A percentile compares a stretch with the other conserved stretches of the same genome.
Evolutionary conservation across 2,113 vertebrate genomes (phyloP).

Genomic region (Cyprinus carpio): DNA sequence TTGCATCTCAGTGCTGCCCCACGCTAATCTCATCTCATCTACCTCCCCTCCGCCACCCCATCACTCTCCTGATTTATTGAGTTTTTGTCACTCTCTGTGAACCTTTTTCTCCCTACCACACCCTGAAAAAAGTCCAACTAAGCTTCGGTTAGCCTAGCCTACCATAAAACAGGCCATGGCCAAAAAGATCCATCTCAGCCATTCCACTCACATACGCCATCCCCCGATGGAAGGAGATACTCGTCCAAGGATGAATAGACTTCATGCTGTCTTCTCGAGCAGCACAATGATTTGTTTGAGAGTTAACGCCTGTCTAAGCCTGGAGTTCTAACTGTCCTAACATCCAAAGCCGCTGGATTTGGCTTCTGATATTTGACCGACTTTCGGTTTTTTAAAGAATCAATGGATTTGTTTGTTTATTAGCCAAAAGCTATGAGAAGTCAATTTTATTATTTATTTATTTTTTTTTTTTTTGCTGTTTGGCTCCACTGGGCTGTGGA

Average conservation of each 20-base stretch:
- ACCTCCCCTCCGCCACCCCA: conserved; percentile 63
- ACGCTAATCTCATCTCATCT: conserved; percentile 70
- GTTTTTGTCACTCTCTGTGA: conserved; percentile 70
- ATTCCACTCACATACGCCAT: not conserved
- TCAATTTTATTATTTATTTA: not conserved
- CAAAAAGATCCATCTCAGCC: conserved; percentile 22
- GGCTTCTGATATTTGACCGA: conserved; percentile 6
- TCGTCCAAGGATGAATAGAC: conserved; percentile 9
- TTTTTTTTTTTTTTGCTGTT: not conserved
- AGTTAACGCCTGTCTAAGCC: not conserved
- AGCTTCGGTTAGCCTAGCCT: conserved; percentile 11
- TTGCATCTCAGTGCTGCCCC: conserved; percentile 65
- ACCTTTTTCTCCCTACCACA: conserved; percentile 59
- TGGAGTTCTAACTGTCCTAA: conserved; percentile 1
- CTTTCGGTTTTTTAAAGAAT: conserved; percentile 20
- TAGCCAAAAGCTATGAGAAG: conserved; percentile 13
- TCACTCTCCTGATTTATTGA: conserved; percentile 74
- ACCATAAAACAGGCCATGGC: conserved; percentile 16
- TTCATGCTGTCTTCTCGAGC: not conserved
- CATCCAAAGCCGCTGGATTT: conserved; percentile 16
- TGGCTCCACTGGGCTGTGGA: conserved; percentile 6
- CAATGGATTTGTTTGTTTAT: conserved; percentile 20
- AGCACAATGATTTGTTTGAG: not conserved
- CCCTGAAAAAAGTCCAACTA: not conserved
- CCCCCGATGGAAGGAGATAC: not conserved